These are phyloP conservation scores for Cristatella mucedo DNA, from an alignment of 2,888 invertebrate species.

Conservation along the genomic window DNA sequence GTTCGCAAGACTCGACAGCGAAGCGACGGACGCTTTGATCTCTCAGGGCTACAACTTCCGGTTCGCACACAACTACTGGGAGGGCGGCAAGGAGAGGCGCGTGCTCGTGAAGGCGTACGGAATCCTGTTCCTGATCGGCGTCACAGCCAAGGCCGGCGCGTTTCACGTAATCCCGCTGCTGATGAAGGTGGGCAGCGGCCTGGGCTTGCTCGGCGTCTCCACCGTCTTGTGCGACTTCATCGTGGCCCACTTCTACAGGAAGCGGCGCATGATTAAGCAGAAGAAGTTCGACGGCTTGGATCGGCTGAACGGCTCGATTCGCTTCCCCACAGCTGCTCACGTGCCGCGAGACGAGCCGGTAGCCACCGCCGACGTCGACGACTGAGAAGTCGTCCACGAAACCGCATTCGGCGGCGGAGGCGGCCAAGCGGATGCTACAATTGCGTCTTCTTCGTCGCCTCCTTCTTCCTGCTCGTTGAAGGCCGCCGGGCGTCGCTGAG, in stretches of 20 bases:
- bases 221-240: conserved; percentile 5
- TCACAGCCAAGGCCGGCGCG: conserved; percentile 41
- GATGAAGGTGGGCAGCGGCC: conserved; percentile 41
- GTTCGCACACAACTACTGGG: conserved; percentile 36
- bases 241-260: neutral
- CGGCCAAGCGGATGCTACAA: too few species aligned
- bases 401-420: too few species aligned
- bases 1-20: conserved; percentile 41
- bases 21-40: too few species aligned
- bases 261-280: neutral
- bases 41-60: conserved; percentile 14
- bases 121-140: conserved; percentile 40
- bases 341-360: too few species aligned
- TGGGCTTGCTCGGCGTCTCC: conserved; percentile 35
- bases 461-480: too few species aligned
- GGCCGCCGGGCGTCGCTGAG: too few species aligned
- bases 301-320: too few species aligned
- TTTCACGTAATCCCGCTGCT: conserved; percentile 41
- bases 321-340: too few species aligned
- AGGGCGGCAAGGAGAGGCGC: conserved; percentile 20
- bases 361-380: too few species aligned
- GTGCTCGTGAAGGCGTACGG: conserved; percentile 41
- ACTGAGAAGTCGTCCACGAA: too few species aligned
- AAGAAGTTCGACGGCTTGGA: too few species aligned
- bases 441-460: too few species aligned